Evolutionary conservation across 2,888 invertebrate genomes (phyloP).

Genomic region (Autographa pulchrina): DNA sequence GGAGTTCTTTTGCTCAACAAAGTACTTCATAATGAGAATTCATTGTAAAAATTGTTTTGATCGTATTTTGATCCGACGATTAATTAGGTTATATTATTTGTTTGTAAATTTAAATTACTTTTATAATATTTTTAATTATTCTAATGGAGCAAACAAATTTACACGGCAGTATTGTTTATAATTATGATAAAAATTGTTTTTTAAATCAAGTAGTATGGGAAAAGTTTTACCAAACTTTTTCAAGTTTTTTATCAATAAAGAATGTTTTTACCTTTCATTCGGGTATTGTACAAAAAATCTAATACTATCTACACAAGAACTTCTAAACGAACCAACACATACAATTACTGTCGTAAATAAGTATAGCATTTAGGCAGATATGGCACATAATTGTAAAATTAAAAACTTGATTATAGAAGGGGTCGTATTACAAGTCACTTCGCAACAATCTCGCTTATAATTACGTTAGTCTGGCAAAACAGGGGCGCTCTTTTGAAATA

Average conservation of each 20-base stretch:
- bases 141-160: too few species aligned
- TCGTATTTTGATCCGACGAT: conserved; percentile 15
- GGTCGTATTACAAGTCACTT: conserved; percentile 86
- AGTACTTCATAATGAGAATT: conserved; percentile 46
- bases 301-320: not conserved
- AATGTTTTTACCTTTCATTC: not conserved
- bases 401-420: conserved; percentile 79
- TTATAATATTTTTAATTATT: not conserved
- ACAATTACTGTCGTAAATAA: conserved; percentile 13
- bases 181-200: too few species aligned
- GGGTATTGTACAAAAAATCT: not conserved
- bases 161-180: too few species aligned
- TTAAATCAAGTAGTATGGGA: too few species aligned
- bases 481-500: conserved; percentile 68
- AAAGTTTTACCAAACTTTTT: too few species aligned
- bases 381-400: conserved; percentile 73
- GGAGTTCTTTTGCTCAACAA: conserved; percentile 69
- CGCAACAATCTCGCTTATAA: conserved; percentile 85
- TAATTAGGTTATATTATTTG: not conserved
- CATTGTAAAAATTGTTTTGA: conserved; percentile 36
- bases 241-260: too few species aligned
- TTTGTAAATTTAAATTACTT: not conserved
- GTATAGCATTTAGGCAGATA: conserved; percentile 44
- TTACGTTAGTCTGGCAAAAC: conserved; percentile 84
- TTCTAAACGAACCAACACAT: not conserved